Evolutionary conservation across 2,888 invertebrate genomes (phyloP), one percentile per base, ranked within the genome.

Genomic region (Antitype chi): DNA sequence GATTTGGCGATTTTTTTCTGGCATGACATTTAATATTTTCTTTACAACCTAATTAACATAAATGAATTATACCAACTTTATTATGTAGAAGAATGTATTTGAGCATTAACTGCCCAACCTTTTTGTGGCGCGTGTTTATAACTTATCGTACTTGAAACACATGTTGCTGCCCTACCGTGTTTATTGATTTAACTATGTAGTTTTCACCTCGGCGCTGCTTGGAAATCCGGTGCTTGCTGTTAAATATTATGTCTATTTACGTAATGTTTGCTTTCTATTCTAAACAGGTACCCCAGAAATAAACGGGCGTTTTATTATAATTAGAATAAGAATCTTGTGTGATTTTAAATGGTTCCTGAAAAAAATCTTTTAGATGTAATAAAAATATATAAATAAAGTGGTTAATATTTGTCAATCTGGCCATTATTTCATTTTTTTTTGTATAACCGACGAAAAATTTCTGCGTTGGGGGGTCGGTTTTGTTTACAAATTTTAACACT

Each of bases 191-290:
- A 67, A 75, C 68, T 64, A n/a, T n/a, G n/a, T n/a, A 75, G 49
- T 72, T 76, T 55, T 43, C 55, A 73, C 85, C 55, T 70, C 43
- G 32, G 25, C 20, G 17, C 60, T 66, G 66, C 70, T 70, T 81
- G 82, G 85, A 85, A 63, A 70, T 82, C 85, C 72, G 82, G 69
- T 52, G 68, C 25, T 68, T 64, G 73, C 71, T 76, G 59, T 73
- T 75, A 32, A 75, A 72, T 76, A 43, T 78, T 63, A 53, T 63
- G 49, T 60, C 17, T 77, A 74, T 81, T 85, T 85, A 82, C 67
- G 62, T 76, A 73, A 85, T n/a, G 23, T 69, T 72, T 63, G 25
- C 62, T 70, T 66, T 71, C n/a, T 7, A 25, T 66, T 68, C 13
- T 55, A 62, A 64, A 69, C 55, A 62, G 11, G 20, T 32, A 23